Evolutionary conservation across 2,113 vertebrate genomes (phyloP).

Genomic region (Pseudonaja textilis): DNA sequence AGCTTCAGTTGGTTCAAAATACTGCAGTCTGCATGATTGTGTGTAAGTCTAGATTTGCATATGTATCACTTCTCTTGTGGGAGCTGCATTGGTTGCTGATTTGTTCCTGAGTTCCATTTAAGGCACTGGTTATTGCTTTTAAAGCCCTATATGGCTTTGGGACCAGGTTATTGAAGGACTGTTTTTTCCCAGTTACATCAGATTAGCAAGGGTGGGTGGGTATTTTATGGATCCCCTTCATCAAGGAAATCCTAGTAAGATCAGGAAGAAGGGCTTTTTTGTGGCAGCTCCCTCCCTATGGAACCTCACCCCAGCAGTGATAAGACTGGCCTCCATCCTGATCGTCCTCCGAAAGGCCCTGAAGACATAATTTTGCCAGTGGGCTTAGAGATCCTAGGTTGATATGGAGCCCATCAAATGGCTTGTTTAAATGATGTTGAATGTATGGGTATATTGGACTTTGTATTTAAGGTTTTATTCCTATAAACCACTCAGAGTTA

Average conservation of each 20-base stretch:
- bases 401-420: not conserved
- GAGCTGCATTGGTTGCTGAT: not conserved
- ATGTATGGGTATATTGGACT: not conserved
- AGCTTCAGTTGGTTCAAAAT: not conserved
- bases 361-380: not conserved
- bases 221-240: not conserved
- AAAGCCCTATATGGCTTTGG: not conserved
- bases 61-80: not conserved
- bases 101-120: not conserved
- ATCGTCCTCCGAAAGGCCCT: not conserved
- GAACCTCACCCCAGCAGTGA: not conserved
- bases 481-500: not conserved
- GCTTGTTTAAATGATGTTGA: not conserved
- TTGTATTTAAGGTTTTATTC: not conserved
- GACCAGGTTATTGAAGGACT: not conserved
- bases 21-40: not conserved
- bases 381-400: not conserved
- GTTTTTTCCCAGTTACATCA: not conserved
- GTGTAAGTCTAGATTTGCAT: not conserved
- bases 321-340: not conserved
- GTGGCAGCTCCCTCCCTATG: too few relatives aligned
- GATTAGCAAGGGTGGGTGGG: not conserved
- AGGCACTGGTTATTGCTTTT: not conserved
- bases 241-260: not conserved
- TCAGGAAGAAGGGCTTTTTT: not conserved